A percentile compares a stretch with the other conserved stretches of the same genome.
Evolutionary conservation across 2,888 invertebrate genomes (phyloP).

Genomic region (Zaprionus obscuricornis): DNA sequence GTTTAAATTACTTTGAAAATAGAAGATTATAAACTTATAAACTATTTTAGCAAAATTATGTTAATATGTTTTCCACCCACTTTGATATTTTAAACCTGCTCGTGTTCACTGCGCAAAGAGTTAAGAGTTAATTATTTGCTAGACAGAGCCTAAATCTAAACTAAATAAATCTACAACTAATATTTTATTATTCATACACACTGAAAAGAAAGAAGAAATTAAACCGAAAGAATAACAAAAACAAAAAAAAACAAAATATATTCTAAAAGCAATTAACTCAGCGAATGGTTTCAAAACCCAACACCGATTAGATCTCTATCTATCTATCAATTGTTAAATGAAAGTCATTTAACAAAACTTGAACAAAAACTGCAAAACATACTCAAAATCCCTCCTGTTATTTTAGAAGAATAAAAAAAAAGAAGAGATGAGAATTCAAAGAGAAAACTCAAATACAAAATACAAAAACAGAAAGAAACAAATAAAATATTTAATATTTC

Average conservation of each 20-base stretch:
- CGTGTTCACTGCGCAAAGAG: conserved; percentile 51
- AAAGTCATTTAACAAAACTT: background rate
- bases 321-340: background rate
- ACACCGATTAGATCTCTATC: conserved; percentile 35
- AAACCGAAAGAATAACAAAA: no score
- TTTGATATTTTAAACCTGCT: conserved; percentile 30
- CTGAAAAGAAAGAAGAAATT: no score
- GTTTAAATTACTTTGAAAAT: conserved; percentile 71
- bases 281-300: conserved; percentile 63
- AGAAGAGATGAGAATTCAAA: no score
- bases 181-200: conserved; percentile 1
- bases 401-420: conserved; percentile 27
- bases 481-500: conserved; percentile 28
- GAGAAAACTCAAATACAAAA: no score
- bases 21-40: no score
- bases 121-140: conserved; percentile 37
- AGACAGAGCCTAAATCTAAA: conserved; percentile 18
- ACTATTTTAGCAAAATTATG: no score
- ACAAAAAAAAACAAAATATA: background rate
- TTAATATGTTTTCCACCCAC: conserved; percentile 12
- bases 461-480: conserved; percentile 17
- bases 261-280: conserved; percentile 39
- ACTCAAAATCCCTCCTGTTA: conserved; percentile 42
- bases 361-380: no score
- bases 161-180: background rate